Evolutionary conservation across 2,888 invertebrate species (phyloP), one percentile per base, ranked within the genome.

Genomic region (Synergus gifuensis): DNA sequence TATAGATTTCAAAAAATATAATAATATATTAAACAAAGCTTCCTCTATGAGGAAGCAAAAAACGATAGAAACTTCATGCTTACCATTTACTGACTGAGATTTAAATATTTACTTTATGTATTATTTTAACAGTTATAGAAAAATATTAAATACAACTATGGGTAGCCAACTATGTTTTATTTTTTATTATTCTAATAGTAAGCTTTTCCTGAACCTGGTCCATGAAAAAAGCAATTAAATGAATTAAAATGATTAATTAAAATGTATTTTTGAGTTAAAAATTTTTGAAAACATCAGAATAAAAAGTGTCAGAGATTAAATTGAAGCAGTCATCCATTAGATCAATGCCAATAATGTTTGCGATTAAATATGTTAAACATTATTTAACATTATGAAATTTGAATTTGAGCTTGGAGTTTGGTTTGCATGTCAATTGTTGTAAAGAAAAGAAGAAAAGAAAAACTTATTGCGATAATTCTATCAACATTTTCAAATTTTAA

Each of bases 121-220:
- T n/a, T 54, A 54, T 42, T 36, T 66, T 4, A 42, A 42, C 16
- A 42, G n/a, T n/a, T 2, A n/a, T n/a, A n/a, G 12, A 42, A n/a
- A n/a, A 66, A 66, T 42, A 36, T 66, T 16, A 5, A 66, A 42
- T 66, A 36, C 40, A 73, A 28, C 18, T 73, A n/a, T 14, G 42
- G 16, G 46, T 28, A 67, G 66, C 28, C 18, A 49, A 60, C 12
- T 11, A 36, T 40, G n/a, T 49, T 44, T 14, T 54, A 22, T 66
- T 18, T 28, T 66, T 9, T 44, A 76, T 78, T 64, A n/a, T 42
- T 22, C 22, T 28, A 28, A 1, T 28, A 28, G 64, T 79, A 81
- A 87, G 86, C 81, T 84, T 87, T 88, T 67, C 88, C 89, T 28
- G 86, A 79, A 62, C 87, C 87, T 7, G 88, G 87, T 67, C 86